phyloP scores from a whole-genome alignment of 2,888 invertebrate genomes.

The Cistogaster globosa region DNA sequence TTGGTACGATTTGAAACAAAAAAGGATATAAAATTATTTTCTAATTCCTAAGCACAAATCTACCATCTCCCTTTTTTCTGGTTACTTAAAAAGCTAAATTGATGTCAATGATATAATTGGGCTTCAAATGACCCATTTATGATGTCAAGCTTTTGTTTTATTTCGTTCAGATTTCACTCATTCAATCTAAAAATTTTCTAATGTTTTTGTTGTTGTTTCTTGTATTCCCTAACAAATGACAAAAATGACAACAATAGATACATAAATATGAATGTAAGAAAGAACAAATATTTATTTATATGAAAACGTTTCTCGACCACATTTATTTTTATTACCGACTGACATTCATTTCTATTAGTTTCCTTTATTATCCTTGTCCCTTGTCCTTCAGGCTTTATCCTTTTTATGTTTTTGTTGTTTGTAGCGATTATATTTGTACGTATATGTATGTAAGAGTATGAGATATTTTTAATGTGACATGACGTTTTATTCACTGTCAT shows the following conservation, averaged over 20 bases:
- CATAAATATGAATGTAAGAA: conserved; percentile 13
- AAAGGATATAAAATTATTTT: not conserved
- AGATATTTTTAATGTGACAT: conserved; percentile 58
- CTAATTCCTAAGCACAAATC: not conserved
- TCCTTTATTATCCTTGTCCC: conserved; percentile 74
- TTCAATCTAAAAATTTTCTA: conserved; percentile 23
- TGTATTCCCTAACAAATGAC: conserved; percentile 57
- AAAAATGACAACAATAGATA: conserved; percentile 26
- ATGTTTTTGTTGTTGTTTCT: conserved; percentile 1
- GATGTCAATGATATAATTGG: conserved; percentile 3
- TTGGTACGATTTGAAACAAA: not conserved
- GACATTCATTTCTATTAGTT: conserved; percentile 82
- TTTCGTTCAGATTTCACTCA: conserved; percentile 17
- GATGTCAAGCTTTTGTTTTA: conserved; percentile 28
- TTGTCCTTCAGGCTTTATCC: conserved; percentile 52
- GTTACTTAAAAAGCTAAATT: not conserved
- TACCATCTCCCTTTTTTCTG: not conserved
- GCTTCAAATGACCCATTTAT: conserved; percentile 34
- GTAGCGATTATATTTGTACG: not conserved
- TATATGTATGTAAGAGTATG: not conserved
- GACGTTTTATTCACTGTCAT: conserved; percentile 67
- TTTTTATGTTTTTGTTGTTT: conserved; percentile 35
- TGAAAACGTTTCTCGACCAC: conserved; percentile 72
- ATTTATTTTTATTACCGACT: conserved; percentile 82
- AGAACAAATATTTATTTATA: conserved; percentile 40